Evolutionary conservation across 2,113 vertebrate species (phyloP), one percentile per base, ranked within the genome.

Genomic region (Crotophaga sulcirostris): DNA sequence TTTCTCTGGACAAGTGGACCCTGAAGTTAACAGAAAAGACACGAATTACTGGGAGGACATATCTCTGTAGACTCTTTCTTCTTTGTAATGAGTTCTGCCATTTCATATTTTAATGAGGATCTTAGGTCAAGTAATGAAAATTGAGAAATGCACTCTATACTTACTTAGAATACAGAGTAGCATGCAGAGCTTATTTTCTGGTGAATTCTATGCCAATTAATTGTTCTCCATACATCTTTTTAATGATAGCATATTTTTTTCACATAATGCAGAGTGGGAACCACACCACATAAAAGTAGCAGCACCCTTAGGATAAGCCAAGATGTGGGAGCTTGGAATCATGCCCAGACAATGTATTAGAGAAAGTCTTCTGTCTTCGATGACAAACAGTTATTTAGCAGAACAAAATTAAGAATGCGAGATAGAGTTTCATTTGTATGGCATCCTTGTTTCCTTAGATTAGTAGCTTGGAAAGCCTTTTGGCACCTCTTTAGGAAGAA

Each of bases 311-410:
- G 84, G 33, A 31, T 60, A 73, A 94, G 85, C 79, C 90, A 95
- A 82, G 83, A 87, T 73, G 84, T 82, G 70, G 91, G 89, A 95
- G 89, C 68, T 89, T 95, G 95, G 87, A 94, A 90, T 45, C 45
- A 18, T 1, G 59, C 93, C 90, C 94, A 90, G 68, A 77, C 38
- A 68, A 31, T 74, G 31, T 68, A 68, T 79, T 88, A 87, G 70
- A 94, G 60, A 81, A 78, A 94, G 76, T 82, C 47, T 86, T 78
- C 80, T 64, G 38, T 88, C 84, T 95, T 85, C 15, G 11, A 85
- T 55, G 84, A 88, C 78, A 85, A 84, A 90, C 47, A 73, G 85
- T 93, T 90, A 91, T 83, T 91, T 93, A 80, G 73, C 68, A 89
- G 94, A 90, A 89, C 60, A 72, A 92, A 83, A 77, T 81, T 67